A percentile compares a stretch with the other conserved stretches of the same genome.
These are phyloP conservation scores for Axea sp. DNA, from an alignment of 2,888 invertebrate genomes.

Conservation along the genomic window DNA sequence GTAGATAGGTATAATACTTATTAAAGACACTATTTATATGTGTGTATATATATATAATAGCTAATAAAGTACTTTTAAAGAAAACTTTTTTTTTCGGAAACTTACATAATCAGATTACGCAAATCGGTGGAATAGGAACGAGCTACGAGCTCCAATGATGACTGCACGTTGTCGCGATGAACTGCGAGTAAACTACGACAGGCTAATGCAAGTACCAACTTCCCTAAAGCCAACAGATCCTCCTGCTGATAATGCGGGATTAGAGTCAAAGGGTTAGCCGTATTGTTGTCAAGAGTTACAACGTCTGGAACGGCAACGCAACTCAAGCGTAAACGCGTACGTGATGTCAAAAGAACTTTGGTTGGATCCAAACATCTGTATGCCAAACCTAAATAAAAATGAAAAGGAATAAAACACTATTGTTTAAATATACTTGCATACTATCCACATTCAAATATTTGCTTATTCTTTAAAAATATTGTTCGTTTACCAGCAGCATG, in stretches of 20 bases:
- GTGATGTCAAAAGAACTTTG: slow-evolving; percentile 91
- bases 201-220: slow-evolving; percentile 94
- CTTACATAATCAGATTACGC: slow-evolving; percentile 81
- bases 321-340: slow-evolving; percentile 88
- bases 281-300: slow-evolving; percentile 86
- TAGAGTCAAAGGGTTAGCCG: slow-evolving; percentile 83
- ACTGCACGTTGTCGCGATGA: slow-evolving; percentile 91
- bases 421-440: too few relatives aligned
- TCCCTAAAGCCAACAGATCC: slow-evolving; percentile 94
- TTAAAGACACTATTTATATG: too few relatives aligned
- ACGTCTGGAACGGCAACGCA: slow-evolving; percentile 91
- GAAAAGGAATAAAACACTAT: too few relatives aligned
- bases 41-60: too few relatives aligned
- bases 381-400: slow-evolving; percentile 81
- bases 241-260: slow-evolving; percentile 92
- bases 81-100: too few relatives aligned
- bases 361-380: slow-evolving; percentile 94
- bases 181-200: slow-evolving; percentile 94
- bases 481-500: slow-evolving; percentile 83
- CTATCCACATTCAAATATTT: too few relatives aligned
- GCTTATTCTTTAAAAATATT: too few relatives aligned
- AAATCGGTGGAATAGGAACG: slow-evolving; percentile 96
- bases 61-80: too few relatives aligned
- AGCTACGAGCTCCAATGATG: slow-evolving; percentile 93
- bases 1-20: too few relatives aligned